Percentiles rank a stretch among this genome's conserved stretches.
phyloP scores from a whole-genome alignment of 53 echinoderm and acorn worm species.

The Henricia sp. region DNA sequence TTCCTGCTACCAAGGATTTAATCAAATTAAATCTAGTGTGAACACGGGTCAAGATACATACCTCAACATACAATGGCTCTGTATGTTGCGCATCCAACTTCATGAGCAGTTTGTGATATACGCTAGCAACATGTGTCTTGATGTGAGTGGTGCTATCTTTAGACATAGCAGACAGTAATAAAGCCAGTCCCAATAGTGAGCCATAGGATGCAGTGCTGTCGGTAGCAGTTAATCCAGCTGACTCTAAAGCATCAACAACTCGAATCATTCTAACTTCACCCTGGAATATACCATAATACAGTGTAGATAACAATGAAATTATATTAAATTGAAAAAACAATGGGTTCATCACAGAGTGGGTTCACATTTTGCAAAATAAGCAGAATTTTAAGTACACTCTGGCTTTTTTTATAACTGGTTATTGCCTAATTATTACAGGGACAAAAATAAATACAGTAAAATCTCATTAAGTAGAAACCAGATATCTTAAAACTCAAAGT shows the following conservation, averaged over 20 bases:
- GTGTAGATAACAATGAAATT: no score
- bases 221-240: constrained; percentile 24
- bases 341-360: no score
- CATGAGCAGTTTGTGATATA: constrained; percentile 53
- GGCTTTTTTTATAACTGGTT: no score
- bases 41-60: constrained; percentile 35
- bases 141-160: constrained; percentile 63
- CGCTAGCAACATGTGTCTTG: constrained; percentile 64
- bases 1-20: no score
- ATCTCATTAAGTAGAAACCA: no score
- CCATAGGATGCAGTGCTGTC: constrained; percentile 1
- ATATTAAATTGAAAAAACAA: no score
- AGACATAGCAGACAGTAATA: constrained; percentile 65
- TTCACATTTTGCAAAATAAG: no score
- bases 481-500: no score
- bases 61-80: constrained; percentile 30
- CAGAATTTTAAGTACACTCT: no score
- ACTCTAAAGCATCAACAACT: constrained; percentile 69
- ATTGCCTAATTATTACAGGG: no score
- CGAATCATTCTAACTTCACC: constrained; percentile 63
- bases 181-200: constrained; percentile 55
- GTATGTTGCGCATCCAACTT: constrained; percentile 36
- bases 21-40: no score
- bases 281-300: constrained; percentile 22
- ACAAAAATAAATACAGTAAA: no score